Evolutionary conservation across 2,113 vertebrate species (phyloP), one percentile per base, ranked within the genome.

Genomic region (Cyprinus carpio): DNA sequence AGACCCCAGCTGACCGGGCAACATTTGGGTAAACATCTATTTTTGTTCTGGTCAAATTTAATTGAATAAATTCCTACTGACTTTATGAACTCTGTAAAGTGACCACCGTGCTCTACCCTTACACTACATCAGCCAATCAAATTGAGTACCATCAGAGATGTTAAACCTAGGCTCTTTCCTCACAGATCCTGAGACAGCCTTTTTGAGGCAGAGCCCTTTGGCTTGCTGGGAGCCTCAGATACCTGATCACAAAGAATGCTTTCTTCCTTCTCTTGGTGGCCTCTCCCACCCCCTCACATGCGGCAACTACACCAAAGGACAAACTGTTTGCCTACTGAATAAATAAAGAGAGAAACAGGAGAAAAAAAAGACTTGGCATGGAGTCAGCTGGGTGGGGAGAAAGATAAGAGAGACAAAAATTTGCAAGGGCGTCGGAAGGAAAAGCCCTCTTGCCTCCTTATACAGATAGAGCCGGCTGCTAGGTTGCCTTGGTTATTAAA

Each of bases 341-440:
- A 88, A 88, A 84, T 83, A 90, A 85, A 88, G 64, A 74, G 64
- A 83, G 76, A 84, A 89, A 84, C 75, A 84, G 51, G 64, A 7
- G 31, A 60, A 51, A n/a, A 67, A 51, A n/a, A 69, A 71, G 80
- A 84, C 82, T 81, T 71, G 83, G 79, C 81, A 58, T 49, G 56
- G 65, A 74, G 49, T 65, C 69, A 64, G 69, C 75, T 74, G 72
- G 81, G 84, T 88, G 74, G 49, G 37, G 77, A 75, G 71, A 46
- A 72, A 82, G 87, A 90, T 88, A 87, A 84, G 83, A 60, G 58
- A 75, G 76, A 54, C 37, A 16, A 56, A 69, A 31, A 86, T 76
- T 75, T 56, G 75, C 83, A 83, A 84, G 87, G 78, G 84, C 81
- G 27, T 81, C 46, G 65, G 81, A 83, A 86, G 81, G 82, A 87